Base-by-base conservation (phyloP, 64 coral and sea anemone genomes). In the Acropora tenuis region DNA sequence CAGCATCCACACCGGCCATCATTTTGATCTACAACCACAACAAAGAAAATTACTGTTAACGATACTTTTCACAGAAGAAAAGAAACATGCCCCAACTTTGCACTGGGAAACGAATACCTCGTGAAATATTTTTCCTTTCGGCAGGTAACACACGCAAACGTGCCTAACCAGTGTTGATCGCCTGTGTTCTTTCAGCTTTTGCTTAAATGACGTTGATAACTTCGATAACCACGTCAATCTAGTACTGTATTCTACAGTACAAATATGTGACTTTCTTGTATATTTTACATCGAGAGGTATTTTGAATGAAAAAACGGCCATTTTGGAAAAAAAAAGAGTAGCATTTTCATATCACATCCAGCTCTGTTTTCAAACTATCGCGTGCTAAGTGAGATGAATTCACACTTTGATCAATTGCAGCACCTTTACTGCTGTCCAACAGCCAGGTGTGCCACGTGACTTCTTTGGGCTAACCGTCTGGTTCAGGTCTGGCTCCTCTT, bases 351-450 rank as follows among this genome's bases (percentile, higher is more conserved):
- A 4, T 55, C 52, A 55, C 9, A 5, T 55, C 52, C 9, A 5
- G 52, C 30, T 30, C 30, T 30, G 30, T 30, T 30, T 30, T 30
- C 30, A 30, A 30, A 30, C 30, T 30, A 63, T 0, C 12, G 60
- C 0, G 60, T 15, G 10, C 13, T 7, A 63, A 12, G 60, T 63
- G 16, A 63, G 5, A 7, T 55, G 60, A 63, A 18, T 63, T 63
- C 60, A 12, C 13, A 63, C 3, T 63, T 63, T 63, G 15, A 63
- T 63, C 10, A 13, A 13, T 63, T 63, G 30, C 30, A 30, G 30
- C n/a, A 85, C 82, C 82, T 71, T 85, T 47, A 44, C 82, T 11
- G 65, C 82, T 1, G 82, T 85, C 82, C 82, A 85, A 20, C 82
- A 85, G 17, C 82, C 63, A 71, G 65, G 82, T 1, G 82, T 85